These are phyloP conservation scores for Cosmia trapezina DNA, from an alignment of 2,888 invertebrate genomes.

Conservation along the genomic window DNA sequence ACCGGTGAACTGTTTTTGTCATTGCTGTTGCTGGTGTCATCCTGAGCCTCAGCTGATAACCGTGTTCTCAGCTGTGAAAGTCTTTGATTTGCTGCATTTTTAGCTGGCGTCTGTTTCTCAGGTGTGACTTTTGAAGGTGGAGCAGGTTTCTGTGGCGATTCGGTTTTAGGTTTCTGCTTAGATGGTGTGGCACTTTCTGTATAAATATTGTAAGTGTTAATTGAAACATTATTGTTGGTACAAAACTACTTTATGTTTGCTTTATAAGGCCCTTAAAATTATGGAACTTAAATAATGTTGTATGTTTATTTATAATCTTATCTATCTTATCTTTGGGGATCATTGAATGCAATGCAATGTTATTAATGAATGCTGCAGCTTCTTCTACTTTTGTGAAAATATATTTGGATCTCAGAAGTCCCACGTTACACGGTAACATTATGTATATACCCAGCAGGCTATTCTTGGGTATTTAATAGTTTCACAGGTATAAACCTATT, in stretches of 20 bases:
- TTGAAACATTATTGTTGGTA: background rate
- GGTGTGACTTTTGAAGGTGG: slow-evolving; percentile 41
- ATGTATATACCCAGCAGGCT: no score
- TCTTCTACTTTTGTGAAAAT: background rate
- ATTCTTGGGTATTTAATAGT: background rate
- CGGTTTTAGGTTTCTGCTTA: slow-evolving; percentile 60
- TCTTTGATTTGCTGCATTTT: slow-evolving; percentile 80
- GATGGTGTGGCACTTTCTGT: slow-evolving; percentile 65
- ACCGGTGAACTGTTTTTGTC: slow-evolving; percentile 65
- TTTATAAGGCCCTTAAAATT: background rate
- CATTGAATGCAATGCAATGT: background rate
- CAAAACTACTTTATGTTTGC: background rate
- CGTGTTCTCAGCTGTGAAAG: slow-evolving; percentile 76
- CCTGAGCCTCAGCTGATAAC: slow-evolving; percentile 73
- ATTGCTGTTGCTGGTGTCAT: slow-evolving; percentile 65
- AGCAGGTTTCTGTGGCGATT: slow-evolving; percentile 56
- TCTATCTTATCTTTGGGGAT: background rate
- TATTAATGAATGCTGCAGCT: background rate
- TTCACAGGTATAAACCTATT: background rate
- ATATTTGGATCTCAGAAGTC: background rate
- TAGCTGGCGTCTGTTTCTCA: slow-evolving; percentile 65
- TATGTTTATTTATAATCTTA: no score
- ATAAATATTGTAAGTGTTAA: slow-evolving; percentile 4
- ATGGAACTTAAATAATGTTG: background rate
- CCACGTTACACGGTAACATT: no score